A percentile compares a stretch with the other conserved stretches of the same genome.
phyloP scores from a whole-genome alignment of 2,888 invertebrate genomes.

The Melanostoma mellinum region DNA sequence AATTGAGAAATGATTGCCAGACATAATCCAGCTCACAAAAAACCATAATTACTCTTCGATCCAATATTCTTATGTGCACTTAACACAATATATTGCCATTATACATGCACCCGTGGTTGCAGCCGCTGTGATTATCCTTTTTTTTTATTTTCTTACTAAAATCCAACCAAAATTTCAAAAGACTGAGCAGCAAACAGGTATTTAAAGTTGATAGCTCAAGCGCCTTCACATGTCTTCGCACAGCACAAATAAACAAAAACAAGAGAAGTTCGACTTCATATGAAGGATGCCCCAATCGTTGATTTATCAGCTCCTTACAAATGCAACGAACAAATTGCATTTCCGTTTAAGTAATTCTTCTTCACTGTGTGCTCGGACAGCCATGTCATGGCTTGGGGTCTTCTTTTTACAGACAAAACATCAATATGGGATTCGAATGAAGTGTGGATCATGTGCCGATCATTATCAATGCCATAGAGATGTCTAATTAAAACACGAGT shows the following conservation, averaged over 20 bases:
- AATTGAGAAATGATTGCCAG: constrained; percentile 59
- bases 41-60: constrained; percentile 53
- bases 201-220: constrained; percentile 59
- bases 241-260: constrained; percentile 16
- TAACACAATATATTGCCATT: constrained; percentile 26
- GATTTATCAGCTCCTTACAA: constrained; percentile 69
- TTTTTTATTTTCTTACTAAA: constrained; percentile 15
- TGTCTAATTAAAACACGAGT: constrained; percentile 68
- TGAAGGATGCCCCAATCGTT: constrained; percentile 42
- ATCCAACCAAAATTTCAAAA: constrained; percentile 38
- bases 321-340: constrained; percentile 68
- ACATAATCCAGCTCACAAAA: constrained; percentile 44
- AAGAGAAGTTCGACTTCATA: background rate
- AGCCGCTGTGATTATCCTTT: constrained; percentile 63
- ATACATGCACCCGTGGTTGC: constrained; percentile 24
- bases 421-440: constrained; percentile 24
- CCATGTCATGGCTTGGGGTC: background rate
- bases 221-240: constrained; percentile 32
- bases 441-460: constrained; percentile 72
- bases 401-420: background rate
- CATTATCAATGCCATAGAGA: constrained; percentile 67
- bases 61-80: constrained; percentile 45
- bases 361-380: constrained; percentile 24
- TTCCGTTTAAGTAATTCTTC: constrained; percentile 68
- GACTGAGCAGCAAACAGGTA: constrained; percentile 58